Evolutionary conservation across 2,888 invertebrate species (phyloP).

Genomic region (Eupithecia pulchellata): DNA sequence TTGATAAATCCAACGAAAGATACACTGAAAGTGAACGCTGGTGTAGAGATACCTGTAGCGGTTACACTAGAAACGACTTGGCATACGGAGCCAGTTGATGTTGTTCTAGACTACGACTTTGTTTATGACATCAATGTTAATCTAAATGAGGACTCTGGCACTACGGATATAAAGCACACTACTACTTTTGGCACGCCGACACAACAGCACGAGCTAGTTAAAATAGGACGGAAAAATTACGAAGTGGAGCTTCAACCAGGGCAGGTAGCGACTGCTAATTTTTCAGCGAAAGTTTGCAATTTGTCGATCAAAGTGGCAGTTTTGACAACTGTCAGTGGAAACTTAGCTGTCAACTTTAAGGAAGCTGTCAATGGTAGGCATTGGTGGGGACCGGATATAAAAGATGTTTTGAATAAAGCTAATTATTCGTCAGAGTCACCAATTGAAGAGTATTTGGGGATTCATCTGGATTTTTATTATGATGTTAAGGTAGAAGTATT

Average conservation of each 20-base stretch:
- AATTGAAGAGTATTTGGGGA: constrained; percentile 18
- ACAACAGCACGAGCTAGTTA: constrained; percentile 12
- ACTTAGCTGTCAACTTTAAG: constrained; percentile 33
- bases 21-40: constrained; percentile 23
- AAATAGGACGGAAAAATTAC: constrained; percentile 18
- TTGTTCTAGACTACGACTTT: constrained; percentile 18
- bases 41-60: constrained; percentile 25
- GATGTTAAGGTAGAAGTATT: constrained; percentile 28
- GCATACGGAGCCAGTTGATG: constrained; percentile 6
- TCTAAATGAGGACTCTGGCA: constrained; percentile 23
- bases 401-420: constrained; percentile 24
- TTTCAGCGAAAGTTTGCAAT: constrained; percentile 28
- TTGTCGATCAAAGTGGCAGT: constrained; percentile 16
- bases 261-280: constrained; percentile 19
- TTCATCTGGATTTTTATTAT: constrained; percentile 25
- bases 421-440: constrained; percentile 16
- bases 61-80: constrained; percentile 26
- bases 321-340: constrained; percentile 30
- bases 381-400: constrained; percentile 28
- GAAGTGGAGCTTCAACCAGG: constrained; percentile 23
- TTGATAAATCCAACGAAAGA: constrained; percentile 27
- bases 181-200: constrained; percentile 22
- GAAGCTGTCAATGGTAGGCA: constrained; percentile 24
- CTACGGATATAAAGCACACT: constrained; percentile 19
- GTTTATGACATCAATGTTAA: constrained; percentile 30